phyloP scores from a whole-genome alignment of 1,140 invertebrate species.

The Lineus longissimus region DNA sequence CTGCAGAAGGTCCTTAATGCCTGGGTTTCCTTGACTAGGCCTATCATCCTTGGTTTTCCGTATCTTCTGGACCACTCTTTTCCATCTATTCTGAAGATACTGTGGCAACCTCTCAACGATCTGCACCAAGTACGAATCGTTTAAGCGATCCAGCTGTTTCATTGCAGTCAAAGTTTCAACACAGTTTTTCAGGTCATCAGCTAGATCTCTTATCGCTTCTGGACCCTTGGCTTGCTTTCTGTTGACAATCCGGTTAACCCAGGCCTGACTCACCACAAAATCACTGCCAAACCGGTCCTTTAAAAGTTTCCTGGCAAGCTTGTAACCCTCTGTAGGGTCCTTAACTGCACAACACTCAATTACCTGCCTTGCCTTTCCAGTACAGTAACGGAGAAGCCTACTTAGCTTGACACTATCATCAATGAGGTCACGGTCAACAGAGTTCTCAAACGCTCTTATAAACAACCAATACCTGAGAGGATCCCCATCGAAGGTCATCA shows the following conservation, averaged over 20 bases:
- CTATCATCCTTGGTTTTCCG: background rate
- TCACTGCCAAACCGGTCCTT: background rate
- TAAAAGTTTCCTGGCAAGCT: background rate
- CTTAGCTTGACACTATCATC: background rate
- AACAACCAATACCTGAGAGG: conserved; percentile 1
- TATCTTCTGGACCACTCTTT: no score
- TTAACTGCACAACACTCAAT: background rate
- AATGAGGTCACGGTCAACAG: background rate
- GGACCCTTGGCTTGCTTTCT: background rate
- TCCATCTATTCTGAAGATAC: no score
- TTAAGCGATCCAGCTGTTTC: background rate
- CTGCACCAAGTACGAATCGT: background rate
- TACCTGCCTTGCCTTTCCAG: background rate
- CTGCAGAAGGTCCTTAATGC: background rate
- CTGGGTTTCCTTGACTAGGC: no score
- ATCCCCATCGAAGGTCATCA: background rate
- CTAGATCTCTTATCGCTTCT: background rate
- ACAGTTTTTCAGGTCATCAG: conserved; percentile 1
- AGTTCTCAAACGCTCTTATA: background rate
- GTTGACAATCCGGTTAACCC: background rate
- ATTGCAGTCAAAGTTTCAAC: background rate
- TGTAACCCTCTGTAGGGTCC: background rate
- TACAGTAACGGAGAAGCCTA: background rate
- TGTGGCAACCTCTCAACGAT: background rate
- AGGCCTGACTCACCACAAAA: background rate